A percentile compares a stretch with the other conserved stretches of the same genome.
These are phyloP conservation scores for Rhabditoides inermis DNA, from an alignment of 2,888 invertebrate species.

Conservation along the genomic window DNA sequence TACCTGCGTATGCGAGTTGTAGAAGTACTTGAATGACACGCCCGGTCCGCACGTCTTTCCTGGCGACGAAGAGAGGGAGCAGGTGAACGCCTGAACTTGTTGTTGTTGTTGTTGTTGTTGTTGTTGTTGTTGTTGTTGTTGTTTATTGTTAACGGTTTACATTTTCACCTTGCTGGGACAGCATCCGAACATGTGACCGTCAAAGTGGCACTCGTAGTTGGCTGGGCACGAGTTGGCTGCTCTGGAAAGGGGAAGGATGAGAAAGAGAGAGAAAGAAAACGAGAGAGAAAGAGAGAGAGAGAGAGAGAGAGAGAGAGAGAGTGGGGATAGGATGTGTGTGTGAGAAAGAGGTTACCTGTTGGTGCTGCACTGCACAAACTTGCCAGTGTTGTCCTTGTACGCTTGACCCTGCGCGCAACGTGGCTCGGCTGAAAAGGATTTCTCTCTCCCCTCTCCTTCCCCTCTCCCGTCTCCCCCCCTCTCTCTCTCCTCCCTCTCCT, in stretches of 20 bases:
- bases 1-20: slow-evolving; percentile 29
- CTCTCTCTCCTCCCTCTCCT: too few species aligned
- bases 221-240: slow-evolving; percentile 31
- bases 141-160: too few species aligned
- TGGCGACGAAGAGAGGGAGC: slow-evolving; percentile 27
- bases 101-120: not conserved
- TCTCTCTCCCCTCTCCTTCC: too few species aligned
- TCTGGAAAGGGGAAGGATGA: too few species aligned
- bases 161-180: slow-evolving; percentile 43
- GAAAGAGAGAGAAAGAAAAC: too few species aligned
- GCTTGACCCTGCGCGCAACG: slow-evolving; percentile 38
- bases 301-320: not conserved
- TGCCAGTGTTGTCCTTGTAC: slow-evolving; percentile 33
- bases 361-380: slow-evolving; percentile 28
- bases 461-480: too few species aligned
- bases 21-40: slow-evolving; percentile 36
- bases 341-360: too few species aligned
- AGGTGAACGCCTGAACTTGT: slow-evolving; percentile 34
- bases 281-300: slow-evolving; percentile 3
- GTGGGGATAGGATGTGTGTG: too few species aligned
- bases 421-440: slow-evolving; percentile 28
- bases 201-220: slow-evolving; percentile 38
- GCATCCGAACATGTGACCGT: slow-evolving; percentile 35
- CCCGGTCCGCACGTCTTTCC: slow-evolving; percentile 40
- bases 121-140: not conserved